Evolutionary conservation across 2,888 invertebrate genomes (phyloP).

Genomic region (Drosophila mulleri): DNA sequence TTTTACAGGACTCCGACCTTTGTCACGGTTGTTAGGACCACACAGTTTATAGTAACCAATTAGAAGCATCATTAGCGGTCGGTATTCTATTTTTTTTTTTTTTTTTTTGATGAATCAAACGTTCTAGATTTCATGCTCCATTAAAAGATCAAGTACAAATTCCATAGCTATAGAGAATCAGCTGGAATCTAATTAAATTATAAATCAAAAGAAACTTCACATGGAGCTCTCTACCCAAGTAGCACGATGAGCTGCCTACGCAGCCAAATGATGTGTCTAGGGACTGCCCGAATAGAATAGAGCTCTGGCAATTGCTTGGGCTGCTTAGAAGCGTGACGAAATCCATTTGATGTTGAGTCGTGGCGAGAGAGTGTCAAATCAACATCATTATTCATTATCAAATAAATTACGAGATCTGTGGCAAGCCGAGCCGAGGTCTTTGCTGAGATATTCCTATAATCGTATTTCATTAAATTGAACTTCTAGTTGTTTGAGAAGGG

Average conservation of each 20-base stretch:
- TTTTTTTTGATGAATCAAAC: slow-evolving; percentile 51
- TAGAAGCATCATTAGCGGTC: slow-evolving; percentile 70
- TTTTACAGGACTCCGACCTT: slow-evolving; percentile 33
- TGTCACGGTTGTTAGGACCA: slow-evolving; percentile 76
- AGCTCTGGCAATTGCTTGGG: slow-evolving; percentile 9
- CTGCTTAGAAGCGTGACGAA: slow-evolving; percentile 68
- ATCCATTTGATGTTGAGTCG: slow-evolving; percentile 67
- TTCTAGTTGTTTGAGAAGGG: slow-evolving; percentile 50
- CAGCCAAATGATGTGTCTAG: slow-evolving; percentile 45
- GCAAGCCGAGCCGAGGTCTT: slow-evolving; percentile 33
- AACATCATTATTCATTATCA: slow-evolving; percentile 81
- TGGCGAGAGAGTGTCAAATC: slow-evolving; percentile 73
- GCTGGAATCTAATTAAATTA: slow-evolving; percentile 76
- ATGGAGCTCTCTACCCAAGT: slow-evolving; percentile 60
- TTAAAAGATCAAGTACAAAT: slow-evolving; percentile 63
- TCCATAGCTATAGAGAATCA: slow-evolving; percentile 32
- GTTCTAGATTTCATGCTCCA: slow-evolving; percentile 76
- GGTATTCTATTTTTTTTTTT: slow-evolving; percentile 18
- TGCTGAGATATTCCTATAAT: slow-evolving; percentile 15
- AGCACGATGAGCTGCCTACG: slow-evolving; percentile 70
- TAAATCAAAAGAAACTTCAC: slow-evolving; percentile 31
- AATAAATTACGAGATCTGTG: slow-evolving; percentile 73
- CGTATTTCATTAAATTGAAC: slow-evolving; percentile 71
- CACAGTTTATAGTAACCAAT: slow-evolving; percentile 55
- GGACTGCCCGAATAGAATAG: slow-evolving; percentile 3